phyloP scores from a whole-genome alignment of 2,113 vertebrate species.

The Suricata suricatta region DNA sequence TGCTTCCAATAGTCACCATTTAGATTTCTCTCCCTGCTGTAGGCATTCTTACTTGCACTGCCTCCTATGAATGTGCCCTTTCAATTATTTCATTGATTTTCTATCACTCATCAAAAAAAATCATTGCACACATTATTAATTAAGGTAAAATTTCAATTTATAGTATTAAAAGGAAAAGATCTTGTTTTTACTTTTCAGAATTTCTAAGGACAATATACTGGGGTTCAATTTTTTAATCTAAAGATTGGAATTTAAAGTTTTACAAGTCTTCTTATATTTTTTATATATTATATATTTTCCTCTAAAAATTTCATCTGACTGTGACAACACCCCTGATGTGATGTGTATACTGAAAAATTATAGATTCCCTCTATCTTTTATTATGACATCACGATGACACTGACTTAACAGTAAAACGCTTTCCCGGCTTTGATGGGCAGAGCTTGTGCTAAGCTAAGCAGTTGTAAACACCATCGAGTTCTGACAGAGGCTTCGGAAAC shows the following conservation, averaged over 20 bases:
- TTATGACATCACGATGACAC: background rate
- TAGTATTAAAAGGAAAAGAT: constrained; percentile 26
- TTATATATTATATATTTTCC: background rate
- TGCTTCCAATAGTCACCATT: background rate
- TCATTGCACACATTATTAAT: constrained; percentile 8
- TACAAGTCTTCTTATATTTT: background rate
- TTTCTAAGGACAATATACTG: background rate
- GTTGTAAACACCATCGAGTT: background rate
- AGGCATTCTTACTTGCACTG: background rate
- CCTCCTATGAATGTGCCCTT: background rate
- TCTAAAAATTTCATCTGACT: background rate
- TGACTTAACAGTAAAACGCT: background rate
- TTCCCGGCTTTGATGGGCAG: background rate
- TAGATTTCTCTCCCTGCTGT: background rate
- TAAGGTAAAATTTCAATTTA: constrained; percentile 37
- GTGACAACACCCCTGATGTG: background rate
- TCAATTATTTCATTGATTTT: constrained; percentile 44
- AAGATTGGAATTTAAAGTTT: background rate
- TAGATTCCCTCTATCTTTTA: background rate
- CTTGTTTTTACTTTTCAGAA: background rate
- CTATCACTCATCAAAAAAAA: background rate
- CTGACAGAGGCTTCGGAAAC: background rate
- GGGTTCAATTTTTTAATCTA: background rate
- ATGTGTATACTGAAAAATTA: background rate
- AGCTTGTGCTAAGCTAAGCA: background rate